Base-by-base conservation (phyloP, 2,888 invertebrate species). In the Phengaris arion region DNA sequence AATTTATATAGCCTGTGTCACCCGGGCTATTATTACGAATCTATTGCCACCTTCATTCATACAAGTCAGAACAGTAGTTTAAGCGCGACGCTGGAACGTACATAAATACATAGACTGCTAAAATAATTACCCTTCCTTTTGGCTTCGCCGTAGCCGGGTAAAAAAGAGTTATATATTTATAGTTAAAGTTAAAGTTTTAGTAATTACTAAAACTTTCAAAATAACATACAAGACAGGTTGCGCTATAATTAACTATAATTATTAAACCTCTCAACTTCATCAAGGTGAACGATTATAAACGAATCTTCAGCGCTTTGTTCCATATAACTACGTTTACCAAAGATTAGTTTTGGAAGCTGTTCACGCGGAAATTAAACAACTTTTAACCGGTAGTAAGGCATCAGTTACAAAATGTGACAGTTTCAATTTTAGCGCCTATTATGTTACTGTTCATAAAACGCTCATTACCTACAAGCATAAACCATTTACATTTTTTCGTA, bases 311-410 rank as follows among this genome's bases (percentile, higher is more conserved):
- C 48, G 6, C 7, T 48, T 64, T 64, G 64, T 35, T 64, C 59
- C 59, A 10, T 10, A 22, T 64, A 64, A 64, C 64, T 64, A 35
- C 22, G 22, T 64, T 64, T 64, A 64, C 64, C 64, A 64, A 45
- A 64, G 64, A 64, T 64, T 64, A 64, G 64, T 64, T 64, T 64
- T 64, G 64, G 64, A 7, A 59, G 15, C 64, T 35, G 64, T 64
- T 10, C 35, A 10, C 12, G 64, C 64, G 64, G 64, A 64, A 64
- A 64, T 45, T 64, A 13, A 45, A 64, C 35, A 64, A 64, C 64
- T 45, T 64, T 64, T 64, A 64, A 35, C 64, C 64, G 64, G 64
- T 64, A 64, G 64, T 64, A 45, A 64, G 45, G 45, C 64, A 64
- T 64, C 64, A 64, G 35, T 64, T 64, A 64, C 64, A 64, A 64